Percentiles rank a stretch among this genome's conserved stretches.
Evolutionary conservation across 2,113 vertebrate genomes (phyloP).

Genomic region (Atrichornis clamosus): DNA sequence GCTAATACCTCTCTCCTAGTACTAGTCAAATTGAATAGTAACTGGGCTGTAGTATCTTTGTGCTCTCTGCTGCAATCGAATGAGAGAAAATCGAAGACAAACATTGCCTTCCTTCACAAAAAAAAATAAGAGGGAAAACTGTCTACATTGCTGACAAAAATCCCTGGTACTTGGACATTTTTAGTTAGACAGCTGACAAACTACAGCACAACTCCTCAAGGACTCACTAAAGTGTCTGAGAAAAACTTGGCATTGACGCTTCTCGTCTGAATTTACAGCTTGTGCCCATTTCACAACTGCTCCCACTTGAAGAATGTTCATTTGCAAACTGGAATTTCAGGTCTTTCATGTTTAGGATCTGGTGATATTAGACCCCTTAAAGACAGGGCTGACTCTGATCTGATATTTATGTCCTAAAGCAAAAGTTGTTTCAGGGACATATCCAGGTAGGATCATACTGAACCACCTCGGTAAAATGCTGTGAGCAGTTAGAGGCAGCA

Average conservation of each 20-base stretch:
- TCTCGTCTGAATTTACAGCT: neutral
- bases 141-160: neutral
- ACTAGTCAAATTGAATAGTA: neutral
- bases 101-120: neutral
- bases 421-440: neutral
- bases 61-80: neutral
- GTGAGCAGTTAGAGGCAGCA: neutral
- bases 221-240: neutral
- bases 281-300: neutral
- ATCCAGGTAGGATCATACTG: neutral
- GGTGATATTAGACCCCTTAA: neutral
- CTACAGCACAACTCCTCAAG: neutral
- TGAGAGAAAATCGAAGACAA: neutral
- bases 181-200: neutral
- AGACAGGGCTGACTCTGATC: neutral
- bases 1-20: neutral
- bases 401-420: neutral
- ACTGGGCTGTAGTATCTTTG: neutral
- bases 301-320: neutral
- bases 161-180: neutral
- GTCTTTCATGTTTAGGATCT: neutral
- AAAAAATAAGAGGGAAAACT: neutral
- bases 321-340: neutral
- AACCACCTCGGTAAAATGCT: neutral
- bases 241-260: neutral